These are phyloP conservation scores for Phaonia tiefii DNA, from an alignment of 2,888 invertebrate species.

Conservation along the genomic window DNA sequence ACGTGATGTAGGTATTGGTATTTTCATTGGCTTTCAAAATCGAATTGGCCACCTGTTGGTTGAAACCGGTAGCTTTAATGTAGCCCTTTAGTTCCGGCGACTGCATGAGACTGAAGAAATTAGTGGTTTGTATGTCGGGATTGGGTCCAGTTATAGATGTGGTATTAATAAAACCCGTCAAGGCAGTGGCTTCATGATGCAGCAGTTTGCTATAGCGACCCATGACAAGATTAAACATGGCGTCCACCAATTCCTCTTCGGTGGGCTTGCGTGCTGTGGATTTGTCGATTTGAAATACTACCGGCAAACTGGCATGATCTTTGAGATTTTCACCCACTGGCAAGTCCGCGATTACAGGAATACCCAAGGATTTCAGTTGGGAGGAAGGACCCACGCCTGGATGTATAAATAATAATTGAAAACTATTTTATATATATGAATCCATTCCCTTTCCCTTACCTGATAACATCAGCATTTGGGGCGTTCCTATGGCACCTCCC, in stretches of 20 bases:
- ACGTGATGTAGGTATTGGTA: constrained; percentile 76
- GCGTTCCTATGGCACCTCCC: constrained; percentile 95
- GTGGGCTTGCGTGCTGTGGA: constrained; percentile 76
- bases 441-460: constrained; percentile 81
- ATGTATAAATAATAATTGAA: background rate
- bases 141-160: constrained; percentile 81
- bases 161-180: constrained; percentile 84
- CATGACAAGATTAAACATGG: constrained; percentile 81
- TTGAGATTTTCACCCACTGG: constrained; percentile 89
- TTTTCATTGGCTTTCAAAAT: constrained; percentile 76
- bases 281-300: constrained; percentile 81
- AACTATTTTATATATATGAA: constrained; percentile 1
- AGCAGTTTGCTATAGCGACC: constrained; percentile 82
- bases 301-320: constrained; percentile 87
- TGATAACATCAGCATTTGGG: constrained; percentile 94
- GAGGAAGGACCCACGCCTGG: constrained; percentile 77
- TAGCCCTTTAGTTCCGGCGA: constrained; percentile 77
- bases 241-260: constrained; percentile 79
- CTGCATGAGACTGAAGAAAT: constrained; percentile 81
- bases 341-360: constrained; percentile 75
- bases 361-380: constrained; percentile 73
- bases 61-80: constrained; percentile 76
- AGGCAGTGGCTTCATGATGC: constrained; percentile 81
- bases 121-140: constrained; percentile 84
- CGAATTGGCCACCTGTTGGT: constrained; percentile 75